A percentile compares a stretch with the other conserved stretches of the same genome.
Conservation (phyloP, 1,140 invertebrate genomes). For the Drosophila subobscura region DNA sequence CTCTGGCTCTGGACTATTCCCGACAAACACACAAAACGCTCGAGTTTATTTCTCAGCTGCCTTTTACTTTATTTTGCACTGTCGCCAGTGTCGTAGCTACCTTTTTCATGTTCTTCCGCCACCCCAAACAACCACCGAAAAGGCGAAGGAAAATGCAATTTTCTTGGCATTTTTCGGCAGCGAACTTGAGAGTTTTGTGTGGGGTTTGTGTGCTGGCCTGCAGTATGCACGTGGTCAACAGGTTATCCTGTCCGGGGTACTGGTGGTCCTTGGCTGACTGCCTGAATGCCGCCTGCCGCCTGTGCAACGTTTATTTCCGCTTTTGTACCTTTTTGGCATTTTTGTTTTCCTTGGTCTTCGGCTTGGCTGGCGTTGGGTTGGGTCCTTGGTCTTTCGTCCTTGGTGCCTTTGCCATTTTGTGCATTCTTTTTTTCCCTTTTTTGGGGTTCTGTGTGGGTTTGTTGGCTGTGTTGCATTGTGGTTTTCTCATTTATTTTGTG, state of each 20-base stretch:
- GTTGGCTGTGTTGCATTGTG: constrained; percentile 64
- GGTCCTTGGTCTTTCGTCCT: constrained; percentile 32
- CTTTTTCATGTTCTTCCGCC: constrained; percentile 62
- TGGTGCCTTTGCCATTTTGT: constrained; percentile 45
- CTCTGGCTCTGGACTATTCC: constrained; percentile 19
- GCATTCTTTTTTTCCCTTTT: constrained; percentile 20
- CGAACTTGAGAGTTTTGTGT: constrained; percentile 55
- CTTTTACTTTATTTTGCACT: constrained; percentile 70
- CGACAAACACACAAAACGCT: constrained; percentile 68
- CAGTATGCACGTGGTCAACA: constrained; percentile 81
- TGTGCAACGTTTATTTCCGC: constrained; percentile 79
- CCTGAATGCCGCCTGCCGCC: constrained; percentile 46
- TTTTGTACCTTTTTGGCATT: constrained; percentile 81
- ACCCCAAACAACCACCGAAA: too few species aligned
- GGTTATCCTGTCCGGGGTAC: constrained; percentile 70
- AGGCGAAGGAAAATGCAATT: constrained; percentile 69
- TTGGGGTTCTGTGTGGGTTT: constrained; percentile 28
- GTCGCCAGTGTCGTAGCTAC: constrained; percentile 61
- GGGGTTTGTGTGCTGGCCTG: constrained; percentile 49
- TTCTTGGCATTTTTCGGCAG: constrained; percentile 80
- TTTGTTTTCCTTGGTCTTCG: constrained; percentile 56
- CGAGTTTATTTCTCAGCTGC: constrained; percentile 72
- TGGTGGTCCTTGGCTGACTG: constrained; percentile 37
- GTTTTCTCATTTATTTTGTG: constrained; percentile 79
- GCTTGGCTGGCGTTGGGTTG: background rate